phyloP scores from a whole-genome alignment of 1,140 invertebrate genomes.

The Papilio xuthus region DNA sequence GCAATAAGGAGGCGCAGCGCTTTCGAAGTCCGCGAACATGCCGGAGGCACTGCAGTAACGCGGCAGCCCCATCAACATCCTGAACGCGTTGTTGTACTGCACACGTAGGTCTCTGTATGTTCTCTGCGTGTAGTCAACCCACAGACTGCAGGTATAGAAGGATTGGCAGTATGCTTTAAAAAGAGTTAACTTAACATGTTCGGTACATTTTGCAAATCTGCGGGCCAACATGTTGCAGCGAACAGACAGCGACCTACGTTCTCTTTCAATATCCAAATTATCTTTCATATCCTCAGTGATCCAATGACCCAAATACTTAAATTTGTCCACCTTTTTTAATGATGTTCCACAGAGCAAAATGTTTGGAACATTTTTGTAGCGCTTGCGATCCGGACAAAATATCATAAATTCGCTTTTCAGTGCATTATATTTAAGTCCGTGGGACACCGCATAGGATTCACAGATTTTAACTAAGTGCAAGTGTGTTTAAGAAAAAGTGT shows the following conservation, averaged over 20 bases:
- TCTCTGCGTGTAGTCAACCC: too few relatives aligned
- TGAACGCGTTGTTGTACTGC: background rate
- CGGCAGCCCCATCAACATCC: background rate
- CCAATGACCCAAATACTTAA: background rate
- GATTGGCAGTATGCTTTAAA: background rate
- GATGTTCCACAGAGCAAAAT: background rate
- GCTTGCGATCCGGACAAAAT: background rate
- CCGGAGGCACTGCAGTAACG: too few relatives aligned
- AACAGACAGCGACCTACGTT: too few relatives aligned
- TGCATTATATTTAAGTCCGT: background rate
- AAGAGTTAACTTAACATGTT: background rate
- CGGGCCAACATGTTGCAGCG: too few relatives aligned
- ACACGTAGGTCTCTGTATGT: background rate
- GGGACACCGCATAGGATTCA: background rate
- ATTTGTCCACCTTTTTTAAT: background rate
- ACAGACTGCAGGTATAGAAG: background rate
- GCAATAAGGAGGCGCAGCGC: too few relatives aligned
- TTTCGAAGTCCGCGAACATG: too few relatives aligned
- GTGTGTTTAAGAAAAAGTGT: too few relatives aligned
- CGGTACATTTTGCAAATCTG: too few relatives aligned
- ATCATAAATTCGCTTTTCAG: background rate
- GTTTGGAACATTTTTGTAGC: background rate
- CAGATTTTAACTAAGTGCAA: background rate
- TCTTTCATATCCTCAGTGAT: background rate
- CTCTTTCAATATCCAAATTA: too few relatives aligned